Base-by-base conservation (phyloP, 2,888 invertebrate species). In the Tenthredo mesomela region DNA sequence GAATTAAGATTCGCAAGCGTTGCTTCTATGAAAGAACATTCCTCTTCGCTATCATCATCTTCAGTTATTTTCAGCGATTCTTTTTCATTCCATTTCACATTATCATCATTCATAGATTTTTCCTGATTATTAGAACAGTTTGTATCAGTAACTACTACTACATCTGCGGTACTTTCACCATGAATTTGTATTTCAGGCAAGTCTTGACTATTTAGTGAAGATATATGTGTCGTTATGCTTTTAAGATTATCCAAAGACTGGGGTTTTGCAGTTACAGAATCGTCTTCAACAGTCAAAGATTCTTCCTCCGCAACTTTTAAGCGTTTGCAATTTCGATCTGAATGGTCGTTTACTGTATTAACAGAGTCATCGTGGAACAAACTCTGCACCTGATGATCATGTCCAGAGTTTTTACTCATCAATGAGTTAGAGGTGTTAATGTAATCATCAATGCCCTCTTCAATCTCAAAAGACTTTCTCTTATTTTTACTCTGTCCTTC, bases 401-500 rank as follows among this genome's bases (percentile, higher is more conserved):
- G 37, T 61, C 37, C 78, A 58, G 33, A 9, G n/a, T 15, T 58
- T 78, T 58, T 37, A 58, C 18, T 58, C n/a, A 58, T 58, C 40
- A 33, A 78, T 10, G 54, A 58, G 40, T 80, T n/a, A 58, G 15
- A 58, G 37, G 15, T 3, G 40, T 25, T 21, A 21, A 1, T 61
- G 61, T 1, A 29, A 61, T 58, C 80, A 61, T 58, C 80, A 61
- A 40, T 18, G 10, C 12, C 21, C 6, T 7, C 18, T 9, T 29
- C 25, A 12, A 37, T 58, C 37, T 80, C 80, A 18, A 2, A 10
- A 61, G 80, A 50, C 58, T 50, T 58, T 80, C 61, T 58, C 15
- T 82, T 67, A 21, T 21, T 43, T 9, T 29, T 67, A 65, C 43
- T 82, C 82, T 47, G 25, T 9, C n/a, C 5, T 29, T 82, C 67